Evolutionary conservation across 2,113 vertebrate species (phyloP), one percentile per base, ranked within the genome.

Genomic region (Syngnathus typhle): DNA sequence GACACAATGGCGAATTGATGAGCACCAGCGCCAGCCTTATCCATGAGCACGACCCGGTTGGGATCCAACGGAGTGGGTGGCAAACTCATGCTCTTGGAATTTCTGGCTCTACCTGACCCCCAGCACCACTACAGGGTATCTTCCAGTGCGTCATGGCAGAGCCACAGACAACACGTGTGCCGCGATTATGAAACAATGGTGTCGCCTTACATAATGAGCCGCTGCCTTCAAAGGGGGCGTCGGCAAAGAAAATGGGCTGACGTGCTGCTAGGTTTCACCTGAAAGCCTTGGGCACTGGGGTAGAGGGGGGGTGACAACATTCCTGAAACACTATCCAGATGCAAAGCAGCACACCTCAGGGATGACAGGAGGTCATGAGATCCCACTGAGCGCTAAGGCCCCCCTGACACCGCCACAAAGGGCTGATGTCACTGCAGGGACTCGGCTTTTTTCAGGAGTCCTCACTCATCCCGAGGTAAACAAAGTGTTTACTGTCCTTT

Each of bases 1-100:
- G 96, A 98, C 96, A 94, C 96, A 98, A 98, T 94, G 93, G 93
- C 90, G 92, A 91, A 98, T 97, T 96, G 94, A 98, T 95, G 87
- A 92, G 92, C 89, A 92, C 91, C 92, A 67, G 93, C 90, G 71
- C 86, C 85, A 85, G 85, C 79, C 85, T 87, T 89, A 89, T 90
- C 89, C 77, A 85, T 75, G 90, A 89, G 89, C 83, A 83, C 73
- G 79, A 84, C 79, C 88, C 71, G 56, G 80, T 72, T 41, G 72
- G 86, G 75, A 73, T 70, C 80, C 85, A 85, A 84, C 88, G 85
- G 89, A 16, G 44, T 58, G 2, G 55, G 2, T 36, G 27, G 27
- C 55, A 3, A 21, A 58, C 49, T 52, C 49, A 52, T 15, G 0
- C 27, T 58, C 55, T 36, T 58, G 55, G 27, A 58, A 58, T 58